Evolutionary conservation across 2,113 vertebrate species (phyloP).

Genomic region (Sitta europaea): DNA sequence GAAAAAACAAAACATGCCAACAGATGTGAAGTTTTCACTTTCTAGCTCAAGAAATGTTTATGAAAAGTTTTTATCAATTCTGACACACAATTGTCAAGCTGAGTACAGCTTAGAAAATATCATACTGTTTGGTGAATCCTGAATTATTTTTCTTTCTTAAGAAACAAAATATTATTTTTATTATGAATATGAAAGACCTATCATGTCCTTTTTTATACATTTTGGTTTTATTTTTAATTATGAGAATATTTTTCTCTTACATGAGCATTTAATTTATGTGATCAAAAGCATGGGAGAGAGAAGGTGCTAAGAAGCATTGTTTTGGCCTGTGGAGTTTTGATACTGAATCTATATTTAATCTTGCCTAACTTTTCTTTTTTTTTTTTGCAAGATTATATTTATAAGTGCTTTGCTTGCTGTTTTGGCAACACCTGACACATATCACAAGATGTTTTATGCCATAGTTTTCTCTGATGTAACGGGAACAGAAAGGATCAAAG

Average conservation of each 20-base stretch:
- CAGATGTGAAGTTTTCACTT: background rate
- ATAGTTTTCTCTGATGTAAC: background rate
- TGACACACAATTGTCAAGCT: background rate
- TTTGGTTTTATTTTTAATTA: too few species aligned
- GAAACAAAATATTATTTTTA: background rate
- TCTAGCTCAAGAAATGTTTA: background rate
- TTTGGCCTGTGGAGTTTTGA: background rate
- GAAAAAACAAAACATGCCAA: background rate
- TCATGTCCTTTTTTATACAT: background rate
- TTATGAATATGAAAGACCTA: background rate
- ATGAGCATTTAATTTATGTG: background rate
- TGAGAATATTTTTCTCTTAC: background rate
- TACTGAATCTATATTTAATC: background rate
- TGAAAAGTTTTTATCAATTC: background rate
- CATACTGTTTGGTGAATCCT: background rate
- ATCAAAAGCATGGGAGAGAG: background rate
- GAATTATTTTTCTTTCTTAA: background rate
- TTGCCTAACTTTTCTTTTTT: background rate
- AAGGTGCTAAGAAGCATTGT: background rate
- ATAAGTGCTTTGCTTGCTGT: background rate
- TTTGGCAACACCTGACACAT: background rate
- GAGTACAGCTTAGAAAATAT: background rate
- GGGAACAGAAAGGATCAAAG: conserved; percentile 48
- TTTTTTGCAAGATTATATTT: background rate
- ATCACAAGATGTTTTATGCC: background rate